A percentile compares a stretch with the other conserved stretches of the same genome.
Evolutionary conservation across 2,888 invertebrate genomes (phyloP).

Genomic region (Standfussiana lucernea): DNA sequence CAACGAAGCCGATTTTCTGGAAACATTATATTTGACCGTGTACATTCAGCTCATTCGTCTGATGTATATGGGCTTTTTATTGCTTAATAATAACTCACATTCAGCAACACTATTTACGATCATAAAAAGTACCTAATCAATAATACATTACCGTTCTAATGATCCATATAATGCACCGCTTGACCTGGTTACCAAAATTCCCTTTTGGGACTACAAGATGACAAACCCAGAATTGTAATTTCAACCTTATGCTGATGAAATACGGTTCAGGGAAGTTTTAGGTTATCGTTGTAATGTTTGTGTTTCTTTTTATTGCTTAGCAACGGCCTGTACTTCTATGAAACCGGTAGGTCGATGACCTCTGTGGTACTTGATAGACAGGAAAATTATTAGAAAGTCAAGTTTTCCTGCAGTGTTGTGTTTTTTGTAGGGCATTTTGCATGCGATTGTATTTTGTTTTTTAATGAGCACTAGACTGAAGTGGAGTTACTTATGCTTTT

Average conservation of each 20-base stretch:
- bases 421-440: slow-evolving; percentile 39
- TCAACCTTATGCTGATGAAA: slow-evolving; percentile 62
- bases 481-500: not conserved
- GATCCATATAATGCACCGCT: slow-evolving; percentile 71
- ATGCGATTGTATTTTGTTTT: slow-evolving; percentile 40
- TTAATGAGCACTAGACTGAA: slow-evolving; percentile 27
- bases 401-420: slow-evolving; percentile 51
- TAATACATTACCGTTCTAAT: slow-evolving; percentile 72
- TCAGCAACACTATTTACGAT: slow-evolving; percentile 15
- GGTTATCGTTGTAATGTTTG: slow-evolving; percentile 69
- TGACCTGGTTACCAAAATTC: slow-evolving; percentile 73
- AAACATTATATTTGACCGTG: too few relatives aligned
- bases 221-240: slow-evolving; percentile 43
- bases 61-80: not conserved
- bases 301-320: slow-evolving; percentile 80
- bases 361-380: slow-evolving; percentile 64
- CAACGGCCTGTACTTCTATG: slow-evolving; percentile 77
- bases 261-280: slow-evolving; percentile 62
- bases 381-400: slow-evolving; percentile 59
- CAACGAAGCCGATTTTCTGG: not conserved
- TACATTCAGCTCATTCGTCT: not conserved
- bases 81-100: slow-evolving; percentile 19
- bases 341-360: slow-evolving; percentile 75
- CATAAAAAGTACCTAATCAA: slow-evolving; percentile 69
- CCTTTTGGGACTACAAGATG: slow-evolving; percentile 47